These are phyloP conservation scores for Pituophis catenifer DNA, from an alignment of 2,113 vertebrate genomes.

Conservation along the genomic window DNA sequence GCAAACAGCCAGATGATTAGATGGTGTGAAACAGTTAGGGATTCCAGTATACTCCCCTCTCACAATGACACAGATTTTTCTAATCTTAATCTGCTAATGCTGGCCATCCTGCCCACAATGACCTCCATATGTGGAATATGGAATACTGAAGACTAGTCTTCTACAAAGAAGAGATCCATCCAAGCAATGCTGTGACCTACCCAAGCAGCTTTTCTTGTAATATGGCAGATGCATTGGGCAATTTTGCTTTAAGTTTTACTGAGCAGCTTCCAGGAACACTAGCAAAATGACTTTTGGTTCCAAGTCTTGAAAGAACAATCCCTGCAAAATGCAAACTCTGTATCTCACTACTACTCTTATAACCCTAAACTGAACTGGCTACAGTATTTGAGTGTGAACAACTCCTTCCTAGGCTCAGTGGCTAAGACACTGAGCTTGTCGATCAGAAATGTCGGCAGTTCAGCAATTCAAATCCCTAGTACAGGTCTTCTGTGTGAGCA, in stretches of 20 bases:
- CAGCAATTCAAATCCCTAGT: too few species aligned
- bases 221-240: background rate
- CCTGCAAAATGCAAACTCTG: background rate
- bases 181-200: background rate
- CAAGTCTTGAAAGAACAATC: background rate
- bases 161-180: background rate
- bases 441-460: too few species aligned
- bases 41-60: background rate
- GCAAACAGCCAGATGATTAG: background rate
- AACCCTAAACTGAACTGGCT: background rate
- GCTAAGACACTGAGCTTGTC: too few species aligned
- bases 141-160: background rate
- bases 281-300: background rate
- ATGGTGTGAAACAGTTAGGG: background rate
- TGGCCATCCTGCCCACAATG: background rate
- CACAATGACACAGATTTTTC: background rate
- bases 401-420: background rate
- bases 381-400: background rate
- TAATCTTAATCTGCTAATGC: background rate
- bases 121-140: background rate
- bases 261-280: background rate
- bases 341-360: background rate
- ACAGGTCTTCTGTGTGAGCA: too few species aligned
- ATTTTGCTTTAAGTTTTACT: background rate
- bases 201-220: background rate